A percentile compares a stretch with the other conserved stretches of the same genome.
Conservation (phyloP, 64 coral and sea anemone species). For the Stichodactyla mertensii region DNA sequence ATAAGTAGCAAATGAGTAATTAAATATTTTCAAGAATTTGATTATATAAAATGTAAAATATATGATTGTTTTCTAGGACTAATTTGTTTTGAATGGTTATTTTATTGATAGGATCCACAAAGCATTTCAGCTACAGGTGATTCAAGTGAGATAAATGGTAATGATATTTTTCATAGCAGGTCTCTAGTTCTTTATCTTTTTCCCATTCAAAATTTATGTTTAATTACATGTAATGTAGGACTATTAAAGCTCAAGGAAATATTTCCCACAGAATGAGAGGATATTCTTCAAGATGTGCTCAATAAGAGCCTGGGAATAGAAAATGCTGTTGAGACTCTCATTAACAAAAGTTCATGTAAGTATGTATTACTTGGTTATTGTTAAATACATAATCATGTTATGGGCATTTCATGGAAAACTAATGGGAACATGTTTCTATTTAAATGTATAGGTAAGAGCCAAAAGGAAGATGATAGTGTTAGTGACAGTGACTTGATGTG, state of each 20-base stretch:
- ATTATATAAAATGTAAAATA: neutral
- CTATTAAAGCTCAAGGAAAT: constrained; percentile 25
- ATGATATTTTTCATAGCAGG: neutral
- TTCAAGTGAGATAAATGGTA: neutral
- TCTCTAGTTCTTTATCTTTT: too few relatives aligned
- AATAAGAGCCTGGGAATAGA: neutral
- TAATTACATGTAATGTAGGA: neutral
- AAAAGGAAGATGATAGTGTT: neutral
- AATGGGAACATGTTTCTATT: neutral
- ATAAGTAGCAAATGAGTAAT: constrained; percentile 1
- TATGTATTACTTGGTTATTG: neutral
- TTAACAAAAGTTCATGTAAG: constrained; percentile 6
- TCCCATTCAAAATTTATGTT: neutral
- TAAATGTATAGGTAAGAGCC: neutral
- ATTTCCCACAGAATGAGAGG: constrained; percentile 19
- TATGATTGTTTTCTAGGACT: neutral
- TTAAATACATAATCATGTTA: too few relatives aligned
- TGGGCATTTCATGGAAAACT: neutral
- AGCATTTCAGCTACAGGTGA: neutral
- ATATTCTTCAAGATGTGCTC: constrained; percentile 12
- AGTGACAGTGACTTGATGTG: neutral
- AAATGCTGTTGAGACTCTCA: constrained; percentile 11
- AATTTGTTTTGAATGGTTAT: neutral
- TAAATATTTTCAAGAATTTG: neutral
- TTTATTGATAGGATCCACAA: neutral